phyloP scores from a whole-genome alignment of 2,113 vertebrate species.

The Apodemus speciosus region DNA sequence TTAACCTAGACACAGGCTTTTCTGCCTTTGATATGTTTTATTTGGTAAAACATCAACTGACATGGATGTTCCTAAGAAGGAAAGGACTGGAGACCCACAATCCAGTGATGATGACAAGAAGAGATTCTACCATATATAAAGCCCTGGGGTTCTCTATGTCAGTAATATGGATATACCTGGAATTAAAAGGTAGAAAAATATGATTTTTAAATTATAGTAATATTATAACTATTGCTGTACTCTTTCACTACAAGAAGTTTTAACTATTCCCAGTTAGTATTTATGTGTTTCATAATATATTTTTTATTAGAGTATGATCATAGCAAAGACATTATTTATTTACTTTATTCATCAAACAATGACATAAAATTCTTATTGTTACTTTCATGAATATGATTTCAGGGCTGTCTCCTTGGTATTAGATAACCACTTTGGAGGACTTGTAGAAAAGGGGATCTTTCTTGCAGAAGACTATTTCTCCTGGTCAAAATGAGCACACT shows the following conservation, averaged over 20 bases:
- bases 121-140: not conserved
- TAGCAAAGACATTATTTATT: not conserved
- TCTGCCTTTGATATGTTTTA: not conserved
- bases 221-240: not conserved
- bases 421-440: not conserved
- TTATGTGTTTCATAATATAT: constrained; percentile 5
- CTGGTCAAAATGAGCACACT: not conserved
- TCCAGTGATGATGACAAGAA: not conserved
- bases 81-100: not conserved
- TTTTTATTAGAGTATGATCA: not conserved
- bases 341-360: not conserved
- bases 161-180: not conserved
- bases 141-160: not conserved
- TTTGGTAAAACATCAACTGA: not conserved
- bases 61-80: not conserved
- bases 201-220: not conserved
- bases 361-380: not conserved
- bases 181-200: not conserved
- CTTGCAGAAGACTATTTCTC: not conserved
- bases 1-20: not conserved
- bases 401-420: not conserved
- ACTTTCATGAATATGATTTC: not conserved
- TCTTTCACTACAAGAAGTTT: not conserved
- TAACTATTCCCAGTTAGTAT: not conserved
- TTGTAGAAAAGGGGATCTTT: not conserved